Evolutionary conservation across 1,140 invertebrate species (phyloP), one percentile per base, ranked within the genome.

Genomic region (Manduca sexta): DNA sequence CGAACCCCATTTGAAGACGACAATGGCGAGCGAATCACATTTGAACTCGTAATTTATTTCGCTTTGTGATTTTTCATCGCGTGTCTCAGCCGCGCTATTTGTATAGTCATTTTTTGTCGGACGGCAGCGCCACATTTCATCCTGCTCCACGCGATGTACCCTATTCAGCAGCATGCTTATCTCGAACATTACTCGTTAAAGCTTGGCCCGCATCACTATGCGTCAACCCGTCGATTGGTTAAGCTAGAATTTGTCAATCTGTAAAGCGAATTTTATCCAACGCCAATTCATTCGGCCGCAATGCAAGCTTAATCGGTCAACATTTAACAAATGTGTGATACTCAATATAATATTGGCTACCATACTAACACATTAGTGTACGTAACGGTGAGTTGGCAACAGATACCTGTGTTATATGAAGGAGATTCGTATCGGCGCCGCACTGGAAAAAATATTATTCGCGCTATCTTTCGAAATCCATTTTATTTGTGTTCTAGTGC

Each of bases 51-150:
- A 60, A 73, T 73, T 73, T 65, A 73, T 64, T 68, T 60, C 49
- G 58, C 62, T 68, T 69, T 65, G 64, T 74, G 60, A 70, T 65
- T 68, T 73, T 70, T 70, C 64, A 66, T 68, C 49, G 62, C 64
- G 58, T 64, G 57, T 60, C 63, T 63, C 53, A 44, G 55, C 53
- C 49, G 49, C 42, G 18, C 50, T 56, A 64, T 71, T 66, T 58
- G 58, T 64, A 60, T 34, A 49, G 52, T 48, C 47, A 69, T 56
- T 62, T 58, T 63, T 65, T 59, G 59, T 55, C 49, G 50, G 45
- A 59, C 49, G 51, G 21, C 17, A 31, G 50, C 41, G 52, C 56
- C 60, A 60, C 48, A 62, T 65, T 61, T 68, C 59, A 64, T 4
- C 33, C 48, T 33, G 30, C n/a, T 49, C 55, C 49, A 53, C 55